Percentiles rank a stretch among this genome's conserved stretches.
These are phyloP conservation scores for Burhinus bistriatus DNA, from an alignment of 2,113 vertebrate species.

Conservation along the genomic window DNA sequence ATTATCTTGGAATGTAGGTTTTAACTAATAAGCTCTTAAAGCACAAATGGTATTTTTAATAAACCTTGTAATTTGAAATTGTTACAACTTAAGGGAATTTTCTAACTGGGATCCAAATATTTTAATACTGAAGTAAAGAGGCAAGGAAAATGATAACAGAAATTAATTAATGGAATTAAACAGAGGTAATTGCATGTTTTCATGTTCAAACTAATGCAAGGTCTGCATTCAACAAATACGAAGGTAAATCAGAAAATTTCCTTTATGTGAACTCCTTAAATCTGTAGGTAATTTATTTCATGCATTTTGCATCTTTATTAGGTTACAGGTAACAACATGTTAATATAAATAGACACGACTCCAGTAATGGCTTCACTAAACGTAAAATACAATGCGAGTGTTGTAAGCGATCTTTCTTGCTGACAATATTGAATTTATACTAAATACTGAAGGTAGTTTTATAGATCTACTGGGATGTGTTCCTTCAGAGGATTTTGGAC, in stretches of 20 bases:
- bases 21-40: neutral
- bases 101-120: neutral
- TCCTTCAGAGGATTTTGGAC: neutral
- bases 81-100: neutral
- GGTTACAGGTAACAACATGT: neutral
- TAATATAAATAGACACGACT: neutral
- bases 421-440: neutral
- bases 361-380: neutral
- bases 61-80: neutral
- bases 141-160: neutral
- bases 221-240: neutral
- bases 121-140: neutral
- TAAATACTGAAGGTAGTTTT: neutral
- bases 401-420: neutral
- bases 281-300: neutral
- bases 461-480: neutral
- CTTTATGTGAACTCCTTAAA: neutral
- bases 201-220: neutral
- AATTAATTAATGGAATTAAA: constrained; percentile 36
- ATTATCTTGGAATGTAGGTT: neutral
- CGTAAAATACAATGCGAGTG: neutral
- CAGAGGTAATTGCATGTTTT: neutral
- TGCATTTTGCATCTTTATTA: constrained; percentile 14
- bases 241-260: constrained; percentile 5
- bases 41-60: neutral